Percentiles rank a stretch among this genome's conserved stretches.
phyloP scores from a whole-genome alignment of 2,113 vertebrate species.

The Gymnobelideus leadbeateri region DNA sequence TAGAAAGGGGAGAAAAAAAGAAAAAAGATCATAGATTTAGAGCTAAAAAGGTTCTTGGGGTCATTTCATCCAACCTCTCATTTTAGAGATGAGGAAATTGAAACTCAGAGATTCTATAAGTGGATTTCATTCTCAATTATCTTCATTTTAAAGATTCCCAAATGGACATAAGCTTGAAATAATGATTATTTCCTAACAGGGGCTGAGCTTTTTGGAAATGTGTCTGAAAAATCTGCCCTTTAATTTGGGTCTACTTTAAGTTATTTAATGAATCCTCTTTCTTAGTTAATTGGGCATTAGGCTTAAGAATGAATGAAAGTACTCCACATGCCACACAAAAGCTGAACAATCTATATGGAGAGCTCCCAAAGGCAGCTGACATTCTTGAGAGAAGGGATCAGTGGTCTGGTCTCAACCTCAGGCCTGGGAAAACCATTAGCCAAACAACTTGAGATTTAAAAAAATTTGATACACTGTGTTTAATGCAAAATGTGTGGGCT shows the following conservation, averaged over 20 bases:
- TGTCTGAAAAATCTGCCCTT: constrained; percentile 56
- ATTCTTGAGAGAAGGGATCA: constrained; percentile 4
- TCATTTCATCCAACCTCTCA: neutral
- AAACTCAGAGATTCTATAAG: neutral
- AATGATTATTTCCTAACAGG: constrained; percentile 31
- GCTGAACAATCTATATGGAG: constrained; percentile 23
- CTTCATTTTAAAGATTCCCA: neutral
- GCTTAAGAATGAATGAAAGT: constrained; percentile 65
- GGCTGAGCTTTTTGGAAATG: constrained; percentile 55
- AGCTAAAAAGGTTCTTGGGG: neutral
- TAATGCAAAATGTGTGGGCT: constrained; percentile 61
- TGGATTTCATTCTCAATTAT: constrained; percentile 21
- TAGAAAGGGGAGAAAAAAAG: neutral
- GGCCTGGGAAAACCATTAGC: constrained; percentile 67
- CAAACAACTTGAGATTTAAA: constrained; percentile 66
- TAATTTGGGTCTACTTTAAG: constrained; percentile 67
- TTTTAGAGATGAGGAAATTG: neutral
- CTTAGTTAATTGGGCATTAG: constrained; percentile 69
- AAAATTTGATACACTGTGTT: constrained; percentile 66
- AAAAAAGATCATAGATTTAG: neutral
- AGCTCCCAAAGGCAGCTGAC: constrained; percentile 23
- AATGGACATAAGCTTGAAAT: constrained; percentile 16
- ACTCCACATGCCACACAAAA: constrained; percentile 30
- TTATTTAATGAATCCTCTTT: constrained; percentile 72
- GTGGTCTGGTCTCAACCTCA: constrained; percentile 61